Evolutionary conservation across 1,140 invertebrate genomes (phyloP).

Genomic region (Portunus trituberculatus): DNA sequence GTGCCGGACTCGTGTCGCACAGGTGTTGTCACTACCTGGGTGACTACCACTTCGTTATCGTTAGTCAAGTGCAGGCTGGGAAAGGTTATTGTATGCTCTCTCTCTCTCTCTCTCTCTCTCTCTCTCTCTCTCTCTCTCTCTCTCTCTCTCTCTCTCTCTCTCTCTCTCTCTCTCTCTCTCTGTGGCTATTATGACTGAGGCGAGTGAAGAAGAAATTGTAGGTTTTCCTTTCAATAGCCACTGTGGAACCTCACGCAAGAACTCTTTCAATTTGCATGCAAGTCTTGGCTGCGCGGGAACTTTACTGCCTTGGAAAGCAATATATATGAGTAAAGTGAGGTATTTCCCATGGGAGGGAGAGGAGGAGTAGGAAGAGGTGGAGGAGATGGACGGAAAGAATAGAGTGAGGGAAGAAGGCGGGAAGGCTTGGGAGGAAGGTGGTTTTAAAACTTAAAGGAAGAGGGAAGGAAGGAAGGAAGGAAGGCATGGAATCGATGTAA

Average conservation of each 20-base stretch:
- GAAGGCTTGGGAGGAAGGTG: background rate
- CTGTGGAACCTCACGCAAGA: conserved; percentile 30
- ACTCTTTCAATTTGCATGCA: conserved; percentile 53
- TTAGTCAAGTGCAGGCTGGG: no score
- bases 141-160: conserved; percentile 10
- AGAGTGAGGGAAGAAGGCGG: background rate
- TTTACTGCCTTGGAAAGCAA: conserved; percentile 51
- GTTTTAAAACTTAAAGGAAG: background rate
- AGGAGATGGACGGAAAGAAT: background rate
- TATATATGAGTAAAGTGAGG: conserved; percentile 56
- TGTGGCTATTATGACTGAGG: background rate
- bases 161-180: background rate
- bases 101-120: no score
- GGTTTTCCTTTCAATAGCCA: conserved; percentile 35
- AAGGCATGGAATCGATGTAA: background rate
- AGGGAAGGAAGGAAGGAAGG: conserved; percentile 10
- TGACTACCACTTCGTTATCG: no score
- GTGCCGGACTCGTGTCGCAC: no score
- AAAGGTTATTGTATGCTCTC: no score
- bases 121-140: no score
- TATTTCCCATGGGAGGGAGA: conserved; percentile 37
- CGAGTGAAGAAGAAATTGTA: conserved; percentile 43
- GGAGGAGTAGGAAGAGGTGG: background rate
- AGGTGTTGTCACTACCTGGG: no score
- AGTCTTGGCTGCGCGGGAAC: conserved; percentile 27